Percentiles rank a stretch among this genome's conserved stretches.
phyloP scores from a whole-genome alignment of 2,888 invertebrate genomes.

The Zygogramma bicolorata region DNA sequence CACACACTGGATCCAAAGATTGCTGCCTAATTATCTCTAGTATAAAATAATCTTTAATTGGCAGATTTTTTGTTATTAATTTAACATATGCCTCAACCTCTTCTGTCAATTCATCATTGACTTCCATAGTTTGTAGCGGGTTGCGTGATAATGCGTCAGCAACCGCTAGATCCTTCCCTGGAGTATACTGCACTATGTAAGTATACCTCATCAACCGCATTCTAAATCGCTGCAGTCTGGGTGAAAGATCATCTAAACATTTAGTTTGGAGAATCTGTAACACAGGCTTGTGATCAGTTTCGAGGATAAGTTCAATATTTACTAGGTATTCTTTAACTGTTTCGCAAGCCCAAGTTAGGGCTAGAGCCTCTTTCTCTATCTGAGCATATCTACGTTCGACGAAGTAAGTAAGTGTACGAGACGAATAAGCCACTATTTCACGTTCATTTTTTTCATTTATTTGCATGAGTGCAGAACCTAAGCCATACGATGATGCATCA shows the following conservation, averaged over 20 bases:
- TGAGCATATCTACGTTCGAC: slow-evolving; percentile 29
- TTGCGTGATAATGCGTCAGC: slow-evolving; percentile 45
- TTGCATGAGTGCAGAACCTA: slow-evolving; percentile 48
- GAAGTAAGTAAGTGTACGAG: slow-evolving; percentile 31
- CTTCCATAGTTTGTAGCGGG: slow-evolving; percentile 18
- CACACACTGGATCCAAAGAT: slow-evolving; percentile 25
- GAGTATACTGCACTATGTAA: slow-evolving; percentile 40
- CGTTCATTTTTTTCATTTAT: slow-evolving; percentile 38
- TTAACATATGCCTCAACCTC: slow-evolving; percentile 29
- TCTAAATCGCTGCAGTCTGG: slow-evolving; percentile 42
- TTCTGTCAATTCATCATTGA: slow-evolving; percentile 15
- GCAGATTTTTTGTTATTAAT: slow-evolving; percentile 16
- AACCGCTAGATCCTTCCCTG: slow-evolving; percentile 45
- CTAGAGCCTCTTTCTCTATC: slow-evolving; percentile 34
- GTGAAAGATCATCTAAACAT: slow-evolving; percentile 53
- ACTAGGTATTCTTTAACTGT: slow-evolving; percentile 38
- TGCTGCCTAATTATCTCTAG: slow-evolving; percentile 28
- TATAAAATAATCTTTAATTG: slow-evolving; percentile 24
- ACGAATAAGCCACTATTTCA: slow-evolving; percentile 57
- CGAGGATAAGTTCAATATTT: slow-evolving; percentile 43
- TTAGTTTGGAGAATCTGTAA: slow-evolving; percentile 54
- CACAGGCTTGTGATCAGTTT: slow-evolving; percentile 38
- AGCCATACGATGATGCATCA: slow-evolving; percentile 49
- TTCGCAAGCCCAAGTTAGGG: slow-evolving; percentile 42
- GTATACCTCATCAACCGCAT: slow-evolving; percentile 42